Base-by-base conservation (phyloP, 2,888 invertebrate genomes). In the Digitonthophagus gazella region DNA sequence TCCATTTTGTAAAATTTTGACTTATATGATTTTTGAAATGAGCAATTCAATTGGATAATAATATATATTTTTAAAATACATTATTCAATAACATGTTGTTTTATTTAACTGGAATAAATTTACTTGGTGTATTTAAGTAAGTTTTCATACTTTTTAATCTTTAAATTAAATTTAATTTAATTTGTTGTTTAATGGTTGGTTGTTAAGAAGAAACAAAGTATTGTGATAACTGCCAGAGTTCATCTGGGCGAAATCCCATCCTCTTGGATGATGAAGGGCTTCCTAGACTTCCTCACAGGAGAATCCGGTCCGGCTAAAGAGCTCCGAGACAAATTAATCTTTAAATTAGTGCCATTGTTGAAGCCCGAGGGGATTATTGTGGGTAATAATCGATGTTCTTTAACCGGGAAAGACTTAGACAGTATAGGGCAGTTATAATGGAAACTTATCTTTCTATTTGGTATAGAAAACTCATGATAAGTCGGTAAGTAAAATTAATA, bases 181-280 rank as follows among this genome's bases (percentile, higher is more conserved):
- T n/a, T n/a, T n/a, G n/a, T n/a, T n/a, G n/a, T n/a, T n/a, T n/a
- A n/a, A n/a, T n/a, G n/a, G n/a, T n/a, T n/a, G n/a, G n/a, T n/a
- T n/a, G n/a, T n/a, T n/a, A n/a, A n/a, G n/a, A n/a, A n/a, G n/a
- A n/a, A n/a, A n/a, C n/a, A n/a, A n/a, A n/a, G n/a, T n/a, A 92
- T 95, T 64, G 93, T 97, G 28, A 88, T 97, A 76, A 95, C 96
- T 22, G 94, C 95, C 0, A 86, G 97, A 73, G 97, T 97, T 3
- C 97, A 97, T 83, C 97, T 97, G 15, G 96, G 97, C 2, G 97
- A 97, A 84, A 93, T 96, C 0, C 97, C 97, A 28, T 89, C 96
- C 2, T 96, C 96, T 15, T 97, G 95, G 95, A 96, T 96, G 90
- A 96, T 97, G 96, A 96, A 96, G 84, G 97, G 97, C 11, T 91